Percentiles rank a stretch among this genome's conserved stretches.
Evolutionary conservation across 1,140 invertebrate species (phyloP).

Genomic region (Choristoneura fumiferana): DNA sequence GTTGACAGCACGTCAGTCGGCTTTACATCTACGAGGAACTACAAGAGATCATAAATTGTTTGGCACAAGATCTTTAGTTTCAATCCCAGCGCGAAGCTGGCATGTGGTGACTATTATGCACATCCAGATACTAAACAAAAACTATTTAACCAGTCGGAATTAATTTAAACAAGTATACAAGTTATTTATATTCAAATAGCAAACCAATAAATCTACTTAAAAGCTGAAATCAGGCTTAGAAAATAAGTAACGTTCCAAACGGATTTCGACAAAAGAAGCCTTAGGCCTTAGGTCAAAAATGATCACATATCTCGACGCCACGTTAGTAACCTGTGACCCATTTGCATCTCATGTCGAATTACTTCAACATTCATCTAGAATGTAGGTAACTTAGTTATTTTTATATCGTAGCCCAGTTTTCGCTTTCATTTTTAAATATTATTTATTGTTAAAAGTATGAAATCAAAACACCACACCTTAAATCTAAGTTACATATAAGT

Average conservation of each 20-base stretch:
- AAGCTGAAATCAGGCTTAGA: slow-evolving; percentile 1
- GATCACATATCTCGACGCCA: no score
- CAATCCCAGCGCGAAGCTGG: not conserved
- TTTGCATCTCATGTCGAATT: no score
- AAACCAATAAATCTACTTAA: not conserved
- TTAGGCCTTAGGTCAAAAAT: no score
- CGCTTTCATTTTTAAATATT: not conserved
- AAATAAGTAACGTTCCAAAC: no score
- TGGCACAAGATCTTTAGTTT: slow-evolving; percentile 2
- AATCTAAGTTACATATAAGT: slow-evolving; percentile 50
- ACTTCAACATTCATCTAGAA: no score
- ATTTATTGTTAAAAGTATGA: not conserved
- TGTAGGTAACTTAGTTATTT: no score
- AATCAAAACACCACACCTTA: slow-evolving; percentile 71
- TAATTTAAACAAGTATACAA: not conserved
- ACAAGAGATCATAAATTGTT: slow-evolving; percentile 56
- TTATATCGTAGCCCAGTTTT: not conserved
- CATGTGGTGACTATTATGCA: slow-evolving; percentile 1
- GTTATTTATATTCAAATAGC: not conserved
- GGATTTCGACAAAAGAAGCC: no score
- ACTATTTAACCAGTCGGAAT: not conserved
- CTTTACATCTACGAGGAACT: slow-evolving; percentile 61
- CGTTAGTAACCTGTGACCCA: no score
- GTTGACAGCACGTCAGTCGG: slow-evolving; percentile 29
- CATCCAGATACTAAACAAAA: slow-evolving; percentile 12